Evolutionary conservation across 2,888 invertebrate species (phyloP).

Genomic region (Priocnemis perturbator): DNA sequence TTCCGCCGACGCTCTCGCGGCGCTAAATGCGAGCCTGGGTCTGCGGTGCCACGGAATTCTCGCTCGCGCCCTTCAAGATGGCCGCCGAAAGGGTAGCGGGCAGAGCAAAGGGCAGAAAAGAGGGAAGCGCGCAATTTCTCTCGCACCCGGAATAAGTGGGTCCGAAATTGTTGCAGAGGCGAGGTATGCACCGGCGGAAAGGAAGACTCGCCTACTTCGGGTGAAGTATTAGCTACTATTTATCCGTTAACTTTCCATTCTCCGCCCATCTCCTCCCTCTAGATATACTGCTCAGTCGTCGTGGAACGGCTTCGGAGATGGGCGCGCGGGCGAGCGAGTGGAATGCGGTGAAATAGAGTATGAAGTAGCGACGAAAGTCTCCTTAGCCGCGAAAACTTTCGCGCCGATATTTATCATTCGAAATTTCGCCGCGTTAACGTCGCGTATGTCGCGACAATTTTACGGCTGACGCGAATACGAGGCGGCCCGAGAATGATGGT

Average conservation of each 20-base stretch:
- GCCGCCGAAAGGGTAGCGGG: no score
- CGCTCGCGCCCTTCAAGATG: conserved; percentile 9
- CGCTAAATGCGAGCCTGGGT: background rate
- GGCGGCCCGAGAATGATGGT: no score
- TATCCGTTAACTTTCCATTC: conserved; percentile 61
- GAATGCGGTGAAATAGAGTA: no score
- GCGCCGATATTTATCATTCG: no score
- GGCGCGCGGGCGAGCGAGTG: no score
- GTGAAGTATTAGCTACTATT: conserved; percentile 59
- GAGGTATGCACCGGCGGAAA: conserved; percentile 32
- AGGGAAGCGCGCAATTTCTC: conserved; percentile 32
- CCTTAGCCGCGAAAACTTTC: no score
- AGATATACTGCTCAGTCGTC: background rate
- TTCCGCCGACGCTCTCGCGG: conserved; percentile 7
- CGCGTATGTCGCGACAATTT: no score
- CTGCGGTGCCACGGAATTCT: conserved; percentile 18
- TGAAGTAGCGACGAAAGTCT: no score
- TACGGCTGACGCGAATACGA: no score
- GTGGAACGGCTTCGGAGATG: no score
- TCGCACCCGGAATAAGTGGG: conserved; percentile 32
- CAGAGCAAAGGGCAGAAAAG: background rate
- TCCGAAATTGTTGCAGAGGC: conserved; percentile 42
- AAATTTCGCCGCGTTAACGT: no score
- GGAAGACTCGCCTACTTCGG: conserved; percentile 19
- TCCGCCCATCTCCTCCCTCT: conserved; percentile 15